Conservation (phyloP, 1,140 invertebrate species). For the Aphis gossypii region DNA sequence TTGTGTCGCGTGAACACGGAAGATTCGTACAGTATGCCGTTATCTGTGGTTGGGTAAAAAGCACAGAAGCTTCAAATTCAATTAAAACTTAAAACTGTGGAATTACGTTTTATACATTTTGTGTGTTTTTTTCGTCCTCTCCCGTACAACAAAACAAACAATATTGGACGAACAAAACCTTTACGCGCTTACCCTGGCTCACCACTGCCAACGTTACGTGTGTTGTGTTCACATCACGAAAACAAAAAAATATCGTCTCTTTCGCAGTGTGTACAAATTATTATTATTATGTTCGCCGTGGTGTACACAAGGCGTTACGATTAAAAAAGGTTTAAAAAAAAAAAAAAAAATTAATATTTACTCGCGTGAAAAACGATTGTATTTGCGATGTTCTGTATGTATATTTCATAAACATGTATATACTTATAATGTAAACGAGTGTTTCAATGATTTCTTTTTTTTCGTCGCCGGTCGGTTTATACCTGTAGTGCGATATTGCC, state of each 20-base stretch:
- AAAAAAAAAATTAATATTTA: neutral
- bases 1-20: neutral
- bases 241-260: neutral
- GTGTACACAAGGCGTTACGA: neutral
- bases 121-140: neutral
- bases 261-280: neutral
- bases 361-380: neutral
- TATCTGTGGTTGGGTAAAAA: neutral
- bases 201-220: neutral
- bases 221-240: neutral
- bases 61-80: neutral
- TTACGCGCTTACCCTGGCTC: neutral
- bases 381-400: neutral
- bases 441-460: neutral
- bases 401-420: neutral
- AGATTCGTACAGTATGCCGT: neutral
- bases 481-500: slow-evolving; percentile 4
- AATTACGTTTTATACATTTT: neutral
- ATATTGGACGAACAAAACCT: neutral
- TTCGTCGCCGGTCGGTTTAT: neutral
- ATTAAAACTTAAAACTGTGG: neutral
- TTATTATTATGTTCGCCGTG: neutral
- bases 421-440: neutral
- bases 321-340: neutral
- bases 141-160: neutral